phyloP scores from a whole-genome alignment of 1,140 invertebrate species.

The Euwallacea similis region DNA sequence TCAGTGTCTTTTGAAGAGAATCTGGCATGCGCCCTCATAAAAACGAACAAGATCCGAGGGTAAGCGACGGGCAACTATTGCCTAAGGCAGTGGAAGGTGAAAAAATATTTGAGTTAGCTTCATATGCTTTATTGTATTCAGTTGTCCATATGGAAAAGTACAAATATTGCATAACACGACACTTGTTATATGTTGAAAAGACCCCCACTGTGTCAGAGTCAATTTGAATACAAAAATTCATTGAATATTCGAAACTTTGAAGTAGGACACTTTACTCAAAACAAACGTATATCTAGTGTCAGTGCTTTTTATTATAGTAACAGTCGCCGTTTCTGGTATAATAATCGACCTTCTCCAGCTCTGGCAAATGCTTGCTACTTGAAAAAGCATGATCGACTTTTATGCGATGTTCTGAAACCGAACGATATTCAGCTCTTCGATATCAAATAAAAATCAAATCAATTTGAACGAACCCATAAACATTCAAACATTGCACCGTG shows the following conservation, averaged over 20 bases:
- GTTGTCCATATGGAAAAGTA: conserved; percentile 57
- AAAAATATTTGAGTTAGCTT: conserved; percentile 40
- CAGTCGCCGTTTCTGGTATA: background rate
- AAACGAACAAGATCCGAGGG: no score
- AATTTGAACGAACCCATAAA: conserved; percentile 44
- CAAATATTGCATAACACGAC: conserved; percentile 57
- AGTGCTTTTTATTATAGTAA: no score
- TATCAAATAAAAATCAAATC: conserved; percentile 44
- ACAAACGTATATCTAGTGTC: background rate
- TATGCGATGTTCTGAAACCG: conserved; percentile 42
- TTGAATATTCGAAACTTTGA: no score
- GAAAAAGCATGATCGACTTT: conserved; percentile 36
- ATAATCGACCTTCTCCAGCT: conserved; percentile 50
- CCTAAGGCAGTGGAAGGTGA: no score
- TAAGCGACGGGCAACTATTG: no score
- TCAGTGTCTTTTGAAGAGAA: no score
- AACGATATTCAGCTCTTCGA: conserved; percentile 43
- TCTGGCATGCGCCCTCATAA: no score
- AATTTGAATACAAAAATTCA: conserved; percentile 2
- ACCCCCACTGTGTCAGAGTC: background rate
- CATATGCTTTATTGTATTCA: conserved; percentile 56
- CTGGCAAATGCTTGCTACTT: conserved; percentile 40
- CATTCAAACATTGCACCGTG: conserved; percentile 37
- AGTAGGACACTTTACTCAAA: background rate
- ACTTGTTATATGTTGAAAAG: conserved; percentile 47